Evolutionary conservation across 2,797 vertebrate genomes (phyloP), one percentile per base, ranked within the genome.

Genomic region (Leuciscus waleckii): DNA sequence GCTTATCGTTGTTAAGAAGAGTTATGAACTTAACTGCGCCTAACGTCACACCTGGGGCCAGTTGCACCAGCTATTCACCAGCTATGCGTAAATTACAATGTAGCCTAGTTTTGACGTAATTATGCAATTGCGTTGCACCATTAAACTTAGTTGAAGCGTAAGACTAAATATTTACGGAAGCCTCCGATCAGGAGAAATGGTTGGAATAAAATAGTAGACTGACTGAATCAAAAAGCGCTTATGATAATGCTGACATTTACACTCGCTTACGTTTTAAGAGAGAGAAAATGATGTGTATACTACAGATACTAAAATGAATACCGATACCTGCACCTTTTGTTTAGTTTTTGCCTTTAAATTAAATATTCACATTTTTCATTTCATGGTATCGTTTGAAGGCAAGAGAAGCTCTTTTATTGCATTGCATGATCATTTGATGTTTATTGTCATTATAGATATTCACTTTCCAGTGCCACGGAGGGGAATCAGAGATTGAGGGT

Each of bases 11-110:
- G 21, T 43, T 82, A 61, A 73, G 39, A 71, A 71, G 68, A 10
- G n/a, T 73, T 69, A 43, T 19, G 10, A 78, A 83, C n/a, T 14
- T 51, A 88, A 88, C 87, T 84, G 21, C 61, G 58, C 84, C 80
- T 87, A 80, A 79, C 69, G 79, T 88, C 87, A 81, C 82, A 79
- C 70, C 29, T 56, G 41, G 11, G 49, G 35, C 61, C 14, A 65
- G 63, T 65, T 32, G 63, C 29, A 65, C 26, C 26, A 63, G 61
- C 61, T 63, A 61, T 61, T 10, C 23, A 41, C 41, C 41, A 41
- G 41, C 2, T 41, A 49, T 49, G 14, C 46, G 0, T 1, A 10
- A 58, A 3, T 10, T 58, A 56, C 2, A 29, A 29, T 2, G 1
- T 17, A 65, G 6, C 61, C 26, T 32, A 7, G 4, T 58, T 58